Evolutionary conservation across 2,888 invertebrate species (phyloP).

Genomic region (Habrosyne pyritoides): DNA sequence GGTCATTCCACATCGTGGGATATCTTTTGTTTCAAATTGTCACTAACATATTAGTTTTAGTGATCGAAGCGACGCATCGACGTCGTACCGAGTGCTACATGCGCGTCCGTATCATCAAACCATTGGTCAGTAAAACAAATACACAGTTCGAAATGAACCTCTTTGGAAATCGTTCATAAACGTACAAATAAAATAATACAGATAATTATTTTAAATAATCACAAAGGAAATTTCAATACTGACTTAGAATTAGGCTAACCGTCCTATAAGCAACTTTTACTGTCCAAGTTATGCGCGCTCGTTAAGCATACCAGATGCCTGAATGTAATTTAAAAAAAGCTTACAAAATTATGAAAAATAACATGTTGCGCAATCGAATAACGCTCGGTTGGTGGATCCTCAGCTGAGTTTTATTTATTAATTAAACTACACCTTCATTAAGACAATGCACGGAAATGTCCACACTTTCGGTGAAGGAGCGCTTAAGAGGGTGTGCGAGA

Average conservation of each 20-base stretch:
- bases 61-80: background rate
- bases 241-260: conserved; percentile 5
- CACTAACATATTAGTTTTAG: conserved; percentile 24
- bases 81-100: background rate
- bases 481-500: background rate
- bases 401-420: background rate
- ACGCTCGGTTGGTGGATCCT: background rate
- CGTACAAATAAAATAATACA: conserved; percentile 7
- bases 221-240: conserved; percentile 8
- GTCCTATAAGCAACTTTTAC: background rate
- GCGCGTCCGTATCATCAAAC: background rate
- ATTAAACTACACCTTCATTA: background rate
- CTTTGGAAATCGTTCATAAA: conserved; percentile 7
- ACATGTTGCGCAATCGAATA: conserved; percentile 2
- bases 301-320: background rate
- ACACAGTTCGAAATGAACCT: conserved; percentile 8
- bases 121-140: background rate
- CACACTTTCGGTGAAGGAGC: background rate
- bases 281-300: background rate
- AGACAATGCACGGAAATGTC: background rate
- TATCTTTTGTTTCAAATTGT: conserved; percentile 19
- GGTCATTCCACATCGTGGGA: background rate
- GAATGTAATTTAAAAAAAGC: background rate
- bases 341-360: background rate
- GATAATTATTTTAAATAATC: conserved; percentile 6